These are phyloP conservation scores for Scaptomyza flava DNA, from an alignment of 2,888 invertebrate genomes.

Conservation along the genomic window DNA sequence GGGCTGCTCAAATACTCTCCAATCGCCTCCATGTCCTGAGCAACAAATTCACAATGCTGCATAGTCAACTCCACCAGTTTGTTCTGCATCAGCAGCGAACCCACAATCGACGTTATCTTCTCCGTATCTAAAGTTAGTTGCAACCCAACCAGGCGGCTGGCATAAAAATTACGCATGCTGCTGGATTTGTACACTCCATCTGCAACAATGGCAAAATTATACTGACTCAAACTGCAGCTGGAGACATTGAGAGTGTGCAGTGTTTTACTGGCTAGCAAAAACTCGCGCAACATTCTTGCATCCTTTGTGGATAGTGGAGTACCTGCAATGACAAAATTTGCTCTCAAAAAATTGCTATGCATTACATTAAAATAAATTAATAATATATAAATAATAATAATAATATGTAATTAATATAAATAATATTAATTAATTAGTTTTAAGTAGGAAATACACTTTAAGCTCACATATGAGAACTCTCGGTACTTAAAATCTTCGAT, in stretches of 20 bases:
- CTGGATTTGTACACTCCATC: conserved; percentile 81
- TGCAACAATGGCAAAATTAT: conserved; percentile 79
- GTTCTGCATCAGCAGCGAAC: conserved; percentile 79
- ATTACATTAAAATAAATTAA: too few relatives aligned
- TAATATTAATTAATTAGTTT: too few relatives aligned
- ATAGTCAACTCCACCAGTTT: conserved; percentile 74
- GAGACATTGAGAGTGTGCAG: conserved; percentile 65
- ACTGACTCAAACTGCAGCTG: conserved; percentile 75
- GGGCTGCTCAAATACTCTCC: conserved; percentile 70
- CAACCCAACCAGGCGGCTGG: conserved; percentile 67
- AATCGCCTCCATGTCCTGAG: conserved; percentile 78
- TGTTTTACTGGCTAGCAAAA: conserved; percentile 60
- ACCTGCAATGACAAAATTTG: conserved; percentile 40
- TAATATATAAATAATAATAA: too few relatives aligned
- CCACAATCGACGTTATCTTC: conserved; percentile 70
- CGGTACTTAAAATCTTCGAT: too few relatives aligned
- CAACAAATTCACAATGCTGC: conserved; percentile 76
- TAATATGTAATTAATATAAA: too few relatives aligned
- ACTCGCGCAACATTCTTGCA: conserved; percentile 54
- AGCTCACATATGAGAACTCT: too few relatives aligned
- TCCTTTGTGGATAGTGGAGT: conserved; percentile 52
- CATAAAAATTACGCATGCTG: conserved; percentile 61
- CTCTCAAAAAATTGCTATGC: too few relatives aligned
- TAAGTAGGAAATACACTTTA: too few relatives aligned
- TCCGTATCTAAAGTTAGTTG: conserved; percentile 69